phyloP scores from a whole-genome alignment of 2,113 vertebrate species.

The Felis chaus region DNA sequence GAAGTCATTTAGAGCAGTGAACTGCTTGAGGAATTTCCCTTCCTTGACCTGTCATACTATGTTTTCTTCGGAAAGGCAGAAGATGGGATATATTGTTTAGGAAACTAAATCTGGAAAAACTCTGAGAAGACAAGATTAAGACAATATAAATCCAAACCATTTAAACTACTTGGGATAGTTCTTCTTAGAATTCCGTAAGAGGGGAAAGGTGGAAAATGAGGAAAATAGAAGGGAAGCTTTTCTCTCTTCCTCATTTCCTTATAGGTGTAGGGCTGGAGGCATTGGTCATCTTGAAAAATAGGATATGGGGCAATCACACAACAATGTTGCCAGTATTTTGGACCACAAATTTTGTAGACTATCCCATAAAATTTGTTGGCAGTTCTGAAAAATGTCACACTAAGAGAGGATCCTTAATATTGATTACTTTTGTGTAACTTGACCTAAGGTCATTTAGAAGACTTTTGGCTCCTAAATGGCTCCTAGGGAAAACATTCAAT shows the following conservation, averaged over 20 bases:
- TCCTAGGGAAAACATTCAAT: neutral
- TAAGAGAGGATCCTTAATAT: neutral
- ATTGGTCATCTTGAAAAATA: neutral
- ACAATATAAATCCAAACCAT: neutral
- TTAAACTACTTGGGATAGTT: neutral
- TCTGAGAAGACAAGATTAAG: slow-evolving; percentile 1
- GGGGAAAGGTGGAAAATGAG: neutral
- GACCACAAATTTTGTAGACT: neutral
- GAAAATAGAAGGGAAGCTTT: neutral
- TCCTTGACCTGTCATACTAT: slow-evolving; percentile 52
- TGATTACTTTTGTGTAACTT: neutral
- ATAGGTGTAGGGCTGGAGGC: neutral
- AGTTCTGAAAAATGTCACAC: neutral
- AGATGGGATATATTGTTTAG: neutral
- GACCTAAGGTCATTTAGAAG: neutral
- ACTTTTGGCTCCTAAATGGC: neutral
- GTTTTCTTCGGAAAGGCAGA: slow-evolving; percentile 54
- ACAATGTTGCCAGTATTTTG: neutral
- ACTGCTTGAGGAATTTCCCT: slow-evolving; percentile 60
- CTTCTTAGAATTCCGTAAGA: neutral
- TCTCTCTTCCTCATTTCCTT: neutral
- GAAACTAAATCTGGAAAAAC: slow-evolving; percentile 5
- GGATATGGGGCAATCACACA: neutral
- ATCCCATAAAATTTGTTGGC: neutral
- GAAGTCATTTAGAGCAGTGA: slow-evolving; percentile 13